Percentiles rank a stretch among this genome's conserved stretches.
Conservation (phyloP, 2,797 vertebrate species). For the Pteronotus mesoamericanus region DNA sequence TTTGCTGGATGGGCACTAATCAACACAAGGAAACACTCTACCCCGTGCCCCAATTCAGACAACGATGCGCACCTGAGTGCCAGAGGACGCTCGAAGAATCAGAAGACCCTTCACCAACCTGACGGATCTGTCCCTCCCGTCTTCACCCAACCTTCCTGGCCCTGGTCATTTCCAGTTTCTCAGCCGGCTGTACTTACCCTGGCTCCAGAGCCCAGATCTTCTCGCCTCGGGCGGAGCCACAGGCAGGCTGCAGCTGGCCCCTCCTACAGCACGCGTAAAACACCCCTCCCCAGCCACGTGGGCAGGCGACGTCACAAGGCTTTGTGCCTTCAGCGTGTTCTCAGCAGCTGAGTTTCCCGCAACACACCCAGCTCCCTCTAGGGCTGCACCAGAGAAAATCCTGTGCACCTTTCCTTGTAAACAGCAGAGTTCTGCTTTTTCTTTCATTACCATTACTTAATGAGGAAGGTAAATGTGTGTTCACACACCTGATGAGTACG, state of each 20-base stretch:
- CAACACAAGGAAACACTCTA: neutral
- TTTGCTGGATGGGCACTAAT: neutral
- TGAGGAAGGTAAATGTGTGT: neutral
- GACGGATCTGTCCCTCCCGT: neutral
- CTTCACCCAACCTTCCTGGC: neutral
- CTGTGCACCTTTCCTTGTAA: neutral
- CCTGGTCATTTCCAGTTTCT: neutral
- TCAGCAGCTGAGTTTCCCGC: accelerated
- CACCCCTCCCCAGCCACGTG: neutral
- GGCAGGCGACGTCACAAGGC: neutral
- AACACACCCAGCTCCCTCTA: accelerated
- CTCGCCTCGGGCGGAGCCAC: neutral
- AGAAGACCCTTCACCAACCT: neutral
- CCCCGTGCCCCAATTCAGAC: neutral
- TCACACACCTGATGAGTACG: neutral
- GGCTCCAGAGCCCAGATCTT: neutral
- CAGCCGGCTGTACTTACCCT: neutral
- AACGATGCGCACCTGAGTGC: accelerated
- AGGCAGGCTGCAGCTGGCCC: accelerated
- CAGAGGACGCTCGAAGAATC: neutral
- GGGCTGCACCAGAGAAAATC: accelerated
- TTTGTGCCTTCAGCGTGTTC: neutral
- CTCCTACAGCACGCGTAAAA: accelerated
- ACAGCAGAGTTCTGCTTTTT: neutral
- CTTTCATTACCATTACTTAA: neutral